Evolutionary conservation across 1,140 invertebrate genomes (phyloP).

Genomic region (Drosophila teissieri): DNA sequence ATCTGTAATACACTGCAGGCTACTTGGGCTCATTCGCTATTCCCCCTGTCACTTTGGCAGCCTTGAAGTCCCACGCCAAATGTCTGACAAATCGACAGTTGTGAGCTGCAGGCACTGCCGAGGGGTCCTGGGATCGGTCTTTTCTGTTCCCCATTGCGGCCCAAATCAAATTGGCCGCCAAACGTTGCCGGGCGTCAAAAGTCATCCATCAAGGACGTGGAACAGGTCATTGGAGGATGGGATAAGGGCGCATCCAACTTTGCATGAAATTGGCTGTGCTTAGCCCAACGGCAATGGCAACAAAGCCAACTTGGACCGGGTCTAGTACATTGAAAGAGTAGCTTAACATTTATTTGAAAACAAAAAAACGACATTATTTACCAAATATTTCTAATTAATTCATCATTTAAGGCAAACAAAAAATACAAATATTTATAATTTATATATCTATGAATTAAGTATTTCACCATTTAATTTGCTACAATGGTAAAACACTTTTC

Average conservation of each 20-base stretch:
- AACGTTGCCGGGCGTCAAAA: constrained; percentile 67
- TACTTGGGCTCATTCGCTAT: constrained; percentile 24
- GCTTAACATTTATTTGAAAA: too few relatives aligned
- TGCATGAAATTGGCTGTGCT: constrained; percentile 77
- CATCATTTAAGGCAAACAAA: not conserved
- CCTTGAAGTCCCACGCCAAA: constrained; percentile 28
- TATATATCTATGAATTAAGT: not conserved
- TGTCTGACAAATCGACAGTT: constrained; percentile 63
- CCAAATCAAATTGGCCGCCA: constrained; percentile 78
- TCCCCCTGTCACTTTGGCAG: constrained; percentile 2
- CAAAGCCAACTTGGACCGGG: constrained; percentile 13
- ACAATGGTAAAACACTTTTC: not conserved
- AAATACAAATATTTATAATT: not conserved
- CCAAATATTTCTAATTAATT: not conserved
- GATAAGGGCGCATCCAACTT: constrained; percentile 63
- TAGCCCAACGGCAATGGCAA: constrained; percentile 43
- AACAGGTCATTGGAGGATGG: constrained; percentile 24
- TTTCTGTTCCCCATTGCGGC: constrained; percentile 25
- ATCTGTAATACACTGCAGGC: constrained; percentile 45
- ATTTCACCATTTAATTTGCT: not conserved
- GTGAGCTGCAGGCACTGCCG: constrained; percentile 43
- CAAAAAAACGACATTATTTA: not conserved
- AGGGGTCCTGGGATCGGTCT: not conserved
- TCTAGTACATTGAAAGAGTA: constrained; percentile 8
- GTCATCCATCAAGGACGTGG: constrained; percentile 73